Evolutionary conservation across 2,888 invertebrate genomes (phyloP).

Genomic region (Zhuqinia jingwanae): DNA sequence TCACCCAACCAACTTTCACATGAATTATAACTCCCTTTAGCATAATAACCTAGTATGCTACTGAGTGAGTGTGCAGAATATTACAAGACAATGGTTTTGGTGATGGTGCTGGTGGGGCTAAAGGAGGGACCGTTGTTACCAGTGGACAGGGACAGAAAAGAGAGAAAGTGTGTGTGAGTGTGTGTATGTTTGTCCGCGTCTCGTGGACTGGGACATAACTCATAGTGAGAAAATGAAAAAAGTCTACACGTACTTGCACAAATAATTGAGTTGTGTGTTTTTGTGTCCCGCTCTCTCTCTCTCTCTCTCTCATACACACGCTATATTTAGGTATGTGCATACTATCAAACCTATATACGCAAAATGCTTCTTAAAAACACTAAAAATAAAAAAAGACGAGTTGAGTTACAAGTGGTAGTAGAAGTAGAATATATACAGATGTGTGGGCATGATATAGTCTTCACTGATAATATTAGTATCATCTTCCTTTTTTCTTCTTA

Average conservation of each 20-base stretch:
- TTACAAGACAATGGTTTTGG: too few relatives aligned
- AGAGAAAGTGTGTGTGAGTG: too few relatives aligned
- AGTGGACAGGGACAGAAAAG: slow-evolving; percentile 8
- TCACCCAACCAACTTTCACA: slow-evolving; percentile 58
- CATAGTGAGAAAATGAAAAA: slow-evolving; percentile 58
- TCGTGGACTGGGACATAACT: slow-evolving; percentile 50
- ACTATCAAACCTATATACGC: background rate
- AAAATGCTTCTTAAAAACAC: too few relatives aligned
- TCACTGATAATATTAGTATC: background rate
- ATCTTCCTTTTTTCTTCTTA: too few relatives aligned
- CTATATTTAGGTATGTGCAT: too few relatives aligned
- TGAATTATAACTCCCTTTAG: slow-evolving; percentile 67
- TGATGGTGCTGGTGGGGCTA: background rate
- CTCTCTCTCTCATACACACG: background rate
- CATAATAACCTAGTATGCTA: slow-evolving; percentile 54
- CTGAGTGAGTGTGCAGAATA: too few relatives aligned
- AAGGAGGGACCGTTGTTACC: background rate
- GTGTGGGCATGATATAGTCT: too few relatives aligned
- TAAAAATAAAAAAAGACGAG: too few relatives aligned
- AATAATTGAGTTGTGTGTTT: slow-evolving; percentile 66
- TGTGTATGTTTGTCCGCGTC: background rate
- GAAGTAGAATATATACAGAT: too few relatives aligned
- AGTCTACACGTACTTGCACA: slow-evolving; percentile 47
- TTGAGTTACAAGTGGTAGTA: too few relatives aligned
- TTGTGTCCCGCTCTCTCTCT: background rate